Conservation (phyloP, 2,888 invertebrate species). For the Lasiommata megera region DNA sequence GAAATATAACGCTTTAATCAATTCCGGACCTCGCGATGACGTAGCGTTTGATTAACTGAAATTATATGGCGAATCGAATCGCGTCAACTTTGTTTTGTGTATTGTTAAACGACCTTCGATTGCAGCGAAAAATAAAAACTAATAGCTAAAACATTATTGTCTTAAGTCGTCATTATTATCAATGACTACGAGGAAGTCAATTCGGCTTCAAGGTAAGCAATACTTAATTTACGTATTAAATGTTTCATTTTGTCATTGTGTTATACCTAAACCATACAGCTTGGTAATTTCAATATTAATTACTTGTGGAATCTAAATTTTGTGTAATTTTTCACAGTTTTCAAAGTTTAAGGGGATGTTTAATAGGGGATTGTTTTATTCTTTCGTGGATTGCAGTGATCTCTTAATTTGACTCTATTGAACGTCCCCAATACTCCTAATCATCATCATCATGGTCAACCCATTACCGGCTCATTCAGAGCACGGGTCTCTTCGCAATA, state of each 20-base stretch:
- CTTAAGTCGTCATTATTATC: slow-evolving; percentile 75
- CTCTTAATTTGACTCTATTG: no score
- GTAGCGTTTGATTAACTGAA: slow-evolving; percentile 74
- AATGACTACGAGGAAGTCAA: slow-evolving; percentile 68
- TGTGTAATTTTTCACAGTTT: no score
- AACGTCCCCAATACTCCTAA: no score
- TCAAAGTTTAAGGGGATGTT: no score
- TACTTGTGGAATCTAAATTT: neutral
- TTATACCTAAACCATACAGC: slow-evolving; percentile 5
- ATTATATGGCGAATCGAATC: slow-evolving; percentile 77
- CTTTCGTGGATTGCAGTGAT: no score
- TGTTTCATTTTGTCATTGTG: slow-evolving; percentile 2
- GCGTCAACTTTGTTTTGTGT: slow-evolving; percentile 71
- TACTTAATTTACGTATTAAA: slow-evolving; percentile 43
- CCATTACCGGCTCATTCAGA: no score
- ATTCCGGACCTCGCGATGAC: slow-evolving; percentile 73
- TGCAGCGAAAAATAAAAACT: slow-evolving; percentile 72
- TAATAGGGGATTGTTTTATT: no score
- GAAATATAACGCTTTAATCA: slow-evolving; percentile 77
- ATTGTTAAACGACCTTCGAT: slow-evolving; percentile 72
- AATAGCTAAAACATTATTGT: slow-evolving; percentile 73
- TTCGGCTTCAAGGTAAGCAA: slow-evolving; percentile 70
- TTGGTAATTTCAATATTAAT: slow-evolving; percentile 3
- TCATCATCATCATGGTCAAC: no score
- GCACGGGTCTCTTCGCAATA: no score